Evolutionary conservation across 2,888 invertebrate genomes (phyloP).

Genomic region (Hirtodrosophila confusa): DNA sequence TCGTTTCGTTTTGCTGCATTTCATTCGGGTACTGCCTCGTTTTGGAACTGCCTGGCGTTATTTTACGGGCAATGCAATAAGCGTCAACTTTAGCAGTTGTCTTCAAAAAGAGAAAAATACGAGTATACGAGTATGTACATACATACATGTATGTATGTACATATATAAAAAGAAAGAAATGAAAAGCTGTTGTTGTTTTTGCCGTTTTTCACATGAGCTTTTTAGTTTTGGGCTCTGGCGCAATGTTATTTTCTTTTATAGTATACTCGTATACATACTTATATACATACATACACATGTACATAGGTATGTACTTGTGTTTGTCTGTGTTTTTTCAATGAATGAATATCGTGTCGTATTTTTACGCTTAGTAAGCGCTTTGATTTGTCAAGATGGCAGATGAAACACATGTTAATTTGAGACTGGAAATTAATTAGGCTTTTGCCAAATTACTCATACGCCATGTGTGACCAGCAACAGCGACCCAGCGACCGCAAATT

Average conservation of each 20-base stretch:
- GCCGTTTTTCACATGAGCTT: conserved; percentile 35
- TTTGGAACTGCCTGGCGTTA: conserved; percentile 43
- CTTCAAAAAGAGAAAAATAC: conserved; percentile 9
- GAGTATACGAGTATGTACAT: conserved; percentile 3
- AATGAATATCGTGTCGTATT: conserved; percentile 65
- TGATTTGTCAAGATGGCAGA: conserved; percentile 62
- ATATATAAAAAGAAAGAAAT: conserved; percentile 41
- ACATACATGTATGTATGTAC: too few species aligned
- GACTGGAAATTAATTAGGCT: conserved; percentile 49
- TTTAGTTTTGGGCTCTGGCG: conserved; percentile 25
- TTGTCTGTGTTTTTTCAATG: conserved; percentile 45
- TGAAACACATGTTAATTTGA: conserved; percentile 70
- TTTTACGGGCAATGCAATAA: conserved; percentile 37
- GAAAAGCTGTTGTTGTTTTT: conserved; percentile 56
- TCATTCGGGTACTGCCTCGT: conserved; percentile 22
- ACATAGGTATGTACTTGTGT: too few species aligned
- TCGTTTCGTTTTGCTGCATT: conserved; percentile 41
- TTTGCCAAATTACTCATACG: conserved; percentile 55
- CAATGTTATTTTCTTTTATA: conserved; percentile 15
- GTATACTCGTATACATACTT: too few species aligned
- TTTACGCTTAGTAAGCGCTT: conserved; percentile 73
- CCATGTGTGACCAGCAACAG: conserved; percentile 52
- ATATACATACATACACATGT: not conserved
- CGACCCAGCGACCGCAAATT: conserved; percentile 1
- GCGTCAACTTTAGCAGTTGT: conserved; percentile 24